Base-by-base conservation (phyloP, 2,113 vertebrate genomes). In the Nannobrachium achirus region DNA sequence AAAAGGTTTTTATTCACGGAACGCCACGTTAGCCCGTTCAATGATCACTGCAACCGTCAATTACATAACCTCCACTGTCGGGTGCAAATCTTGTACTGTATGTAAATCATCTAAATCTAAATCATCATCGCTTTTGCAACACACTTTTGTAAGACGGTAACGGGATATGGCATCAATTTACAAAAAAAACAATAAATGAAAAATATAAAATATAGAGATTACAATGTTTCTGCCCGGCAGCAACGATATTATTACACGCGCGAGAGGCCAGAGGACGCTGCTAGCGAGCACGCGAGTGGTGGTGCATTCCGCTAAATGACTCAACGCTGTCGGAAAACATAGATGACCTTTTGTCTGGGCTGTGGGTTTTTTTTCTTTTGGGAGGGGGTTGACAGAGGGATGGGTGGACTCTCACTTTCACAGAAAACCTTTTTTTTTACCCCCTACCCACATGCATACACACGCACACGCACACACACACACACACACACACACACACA, bases 401-500 rank as follows among this genome's bases (percentile, higher is more conserved):
- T 39, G 49, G 38, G 59, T 15, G 11, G 6, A 62, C 51, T 73
- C 55, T 6, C 77, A 42, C 66, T 57, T 44, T 70, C 66, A 65
- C 70, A 49, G 53, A 41, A 56, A 41, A 63, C 63, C 56, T 76
- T 59, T 50, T 70, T 48, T 75, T 81, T 73, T 25, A 25, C 52
- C 59, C 39, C 25, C 25, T 4, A 25, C 25, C 2, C 25, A 25
- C 25, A 25, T n/a, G n/a, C 25, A 25, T 4, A 25, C 25, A 48
- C 11, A 48, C 19, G 5, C 63, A 11, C 66, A 56, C 74, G 63
- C 73, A 75, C 73, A 79, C 56, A 77, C 71, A 83, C 25, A 25
- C 25, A 25, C 25, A 48, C 11, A 48, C 19, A 7, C 63, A 11
- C 66, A 56, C 74, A 67, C 73, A 75, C 74, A 79, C 56, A 76